Percentiles rank a stretch among this genome's conserved stretches.
These are phyloP conservation scores for Montifringilla adamsi DNA, from an alignment of 2,113 vertebrate genomes.

Conservation along the genomic window DNA sequence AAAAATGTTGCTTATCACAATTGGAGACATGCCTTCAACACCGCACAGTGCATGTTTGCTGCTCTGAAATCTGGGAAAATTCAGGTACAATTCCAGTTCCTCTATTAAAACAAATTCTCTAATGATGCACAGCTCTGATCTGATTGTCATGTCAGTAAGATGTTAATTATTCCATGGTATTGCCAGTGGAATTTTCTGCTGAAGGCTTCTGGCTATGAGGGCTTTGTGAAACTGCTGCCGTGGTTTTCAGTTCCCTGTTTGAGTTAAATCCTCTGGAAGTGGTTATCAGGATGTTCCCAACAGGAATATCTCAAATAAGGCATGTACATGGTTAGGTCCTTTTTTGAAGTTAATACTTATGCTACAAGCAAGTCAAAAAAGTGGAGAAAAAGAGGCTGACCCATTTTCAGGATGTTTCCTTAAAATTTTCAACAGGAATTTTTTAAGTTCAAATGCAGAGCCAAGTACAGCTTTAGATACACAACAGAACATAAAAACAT, in stretches of 20 bases:
- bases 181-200: neutral
- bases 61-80: constrained; percentile 90
- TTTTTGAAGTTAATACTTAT: neutral
- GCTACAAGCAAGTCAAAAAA: neutral
- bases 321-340: rapidly evolving
- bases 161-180: neutral
- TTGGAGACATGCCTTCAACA: constrained; percentile 98
- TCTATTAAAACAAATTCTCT: neutral
- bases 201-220: neutral
- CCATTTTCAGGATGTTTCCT: neutral
- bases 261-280: neutral
- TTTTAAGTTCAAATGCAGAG: neutral
- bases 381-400: neutral
- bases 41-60: constrained; percentile 95
- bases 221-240: neutral
- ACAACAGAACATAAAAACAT: neutral
- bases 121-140: neutral
- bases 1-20: constrained; percentile 96
- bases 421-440: neutral
- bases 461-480: neutral
- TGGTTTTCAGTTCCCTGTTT: neutral
- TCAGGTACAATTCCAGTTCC: constrained; percentile 77
- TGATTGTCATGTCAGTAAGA: neutral
- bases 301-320: neutral
- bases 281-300: neutral